phyloP scores from a whole-genome alignment of 2,113 vertebrate genomes.

The Pachycephala philippinensis region DNA sequence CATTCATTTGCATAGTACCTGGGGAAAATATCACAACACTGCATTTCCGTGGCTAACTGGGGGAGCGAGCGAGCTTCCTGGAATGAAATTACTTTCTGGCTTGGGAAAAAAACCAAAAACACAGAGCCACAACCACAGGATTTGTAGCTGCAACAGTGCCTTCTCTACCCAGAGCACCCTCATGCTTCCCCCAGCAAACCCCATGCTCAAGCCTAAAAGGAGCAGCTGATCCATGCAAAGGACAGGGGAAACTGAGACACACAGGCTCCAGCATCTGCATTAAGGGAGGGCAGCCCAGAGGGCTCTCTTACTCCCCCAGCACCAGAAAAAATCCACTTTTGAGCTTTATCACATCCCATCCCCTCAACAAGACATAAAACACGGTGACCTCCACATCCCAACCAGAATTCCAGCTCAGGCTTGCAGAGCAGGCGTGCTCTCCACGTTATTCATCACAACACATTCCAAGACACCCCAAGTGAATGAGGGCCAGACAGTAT shows the following conservation, averaged over 20 bases:
- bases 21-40: not conserved
- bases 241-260: not conserved
- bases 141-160: not conserved
- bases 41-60: not conserved
- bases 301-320: not conserved
- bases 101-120: not conserved
- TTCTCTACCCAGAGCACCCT: not conserved
- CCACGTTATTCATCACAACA: not conserved
- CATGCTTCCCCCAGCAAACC: rapidly evolving
- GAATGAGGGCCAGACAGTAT: not conserved
- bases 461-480: not conserved
- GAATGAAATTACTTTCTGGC: not conserved
- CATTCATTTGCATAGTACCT: rapidly evolving
- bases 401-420: not conserved
- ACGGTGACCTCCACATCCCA: not conserved
- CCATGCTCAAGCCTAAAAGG: rapidly evolving
- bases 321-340: not conserved
- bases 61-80: rapidly evolving
- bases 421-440: not conserved
- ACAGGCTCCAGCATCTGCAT: not conserved
- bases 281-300: not conserved
- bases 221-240: rapidly evolving
- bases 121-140: not conserved
- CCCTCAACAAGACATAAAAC: not conserved
- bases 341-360: not conserved